phyloP scores from a whole-genome alignment of 2,888 invertebrate genomes.

The Lasiommata megera region DNA sequence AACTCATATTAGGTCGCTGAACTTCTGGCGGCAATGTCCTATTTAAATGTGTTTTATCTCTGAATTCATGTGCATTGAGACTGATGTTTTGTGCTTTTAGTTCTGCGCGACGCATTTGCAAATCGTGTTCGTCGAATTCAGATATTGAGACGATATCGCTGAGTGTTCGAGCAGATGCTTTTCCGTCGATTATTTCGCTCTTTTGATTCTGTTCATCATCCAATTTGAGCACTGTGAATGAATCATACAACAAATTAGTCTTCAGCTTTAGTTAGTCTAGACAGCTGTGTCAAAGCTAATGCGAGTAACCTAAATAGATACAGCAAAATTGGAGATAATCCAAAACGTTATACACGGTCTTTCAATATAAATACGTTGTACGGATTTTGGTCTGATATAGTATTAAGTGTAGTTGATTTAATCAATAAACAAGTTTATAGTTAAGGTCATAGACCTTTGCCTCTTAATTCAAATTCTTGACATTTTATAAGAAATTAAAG shows the following conservation, averaged over 20 bases:
- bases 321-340: constrained; percentile 30
- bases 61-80: constrained; percentile 44
- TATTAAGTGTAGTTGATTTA: too few species aligned
- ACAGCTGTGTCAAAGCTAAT: constrained; percentile 27
- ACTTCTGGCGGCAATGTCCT: constrained; percentile 63
- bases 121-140: constrained; percentile 85
- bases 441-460: too few species aligned
- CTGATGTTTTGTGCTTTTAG: constrained; percentile 56
- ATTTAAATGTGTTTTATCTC: constrained; percentile 49
- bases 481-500: too few species aligned
- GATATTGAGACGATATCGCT: constrained; percentile 88
- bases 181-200: constrained; percentile 72
- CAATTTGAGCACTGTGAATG: constrained; percentile 78
- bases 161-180: constrained; percentile 85
- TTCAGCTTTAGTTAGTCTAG: constrained; percentile 29
- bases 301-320: constrained; percentile 30
- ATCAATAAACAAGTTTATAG: too few species aligned
- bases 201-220: constrained; percentile 78
- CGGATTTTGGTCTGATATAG: neutral
- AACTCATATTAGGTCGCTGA: constrained; percentile 60
- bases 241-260: constrained; percentile 36
- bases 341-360: constrained; percentile 20
- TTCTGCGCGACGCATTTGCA: constrained; percentile 77
- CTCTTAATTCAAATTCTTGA: too few species aligned
- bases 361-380: neutral